Base-by-base conservation (phyloP, 2,888 invertebrate genomes). In the Lampropteryx suffumata region DNA sequence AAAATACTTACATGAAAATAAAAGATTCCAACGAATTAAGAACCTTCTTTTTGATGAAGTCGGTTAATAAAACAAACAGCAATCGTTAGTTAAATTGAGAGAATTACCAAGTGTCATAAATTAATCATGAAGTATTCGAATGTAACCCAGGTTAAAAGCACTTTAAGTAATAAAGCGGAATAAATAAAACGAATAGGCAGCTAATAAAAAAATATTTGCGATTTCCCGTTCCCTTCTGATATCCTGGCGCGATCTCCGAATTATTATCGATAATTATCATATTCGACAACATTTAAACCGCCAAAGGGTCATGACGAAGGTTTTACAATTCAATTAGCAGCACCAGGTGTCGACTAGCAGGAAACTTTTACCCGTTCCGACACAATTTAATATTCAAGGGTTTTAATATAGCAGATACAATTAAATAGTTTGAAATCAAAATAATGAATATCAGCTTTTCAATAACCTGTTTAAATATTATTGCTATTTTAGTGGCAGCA, bases 251-350 rank as follows among this genome's bases (percentile, higher is more conserved):
- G 76, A 79, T 81, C 77, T 76, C 65, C 64, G 76, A 81, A 76
- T 77, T 79, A 76, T 73, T 77, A 77, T 78, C 77, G 82, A 82
- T 84, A 83, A 84, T 83, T 79, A 84, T 87, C 78, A 74, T 78
- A 81, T 79, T 82, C 74, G 62, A 82, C 81, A 79, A 79, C 77
- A 72, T 74, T 82, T 76, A 79, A 80, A 81, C 86, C 83, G 84
- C 80, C 80, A 80, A 83, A 84, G 82, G 85, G 79, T 79, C 82
- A 79, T 77, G 79, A 77, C 78, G 79, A 82, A 82, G 82, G 86
- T 84, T 86, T 85, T 84, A 88, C 88, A 88, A 87, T 88, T 88
- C 87, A 88, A 88, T 88, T 88, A 87, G 81, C 63, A 69, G 64
- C 73, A 79, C 82, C 88, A 87, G 88, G 87, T 88, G 88, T 77